phyloP scores from a whole-genome alignment of 2,797 vertebrate genomes.

The Harpagifer antarcticus region DNA sequence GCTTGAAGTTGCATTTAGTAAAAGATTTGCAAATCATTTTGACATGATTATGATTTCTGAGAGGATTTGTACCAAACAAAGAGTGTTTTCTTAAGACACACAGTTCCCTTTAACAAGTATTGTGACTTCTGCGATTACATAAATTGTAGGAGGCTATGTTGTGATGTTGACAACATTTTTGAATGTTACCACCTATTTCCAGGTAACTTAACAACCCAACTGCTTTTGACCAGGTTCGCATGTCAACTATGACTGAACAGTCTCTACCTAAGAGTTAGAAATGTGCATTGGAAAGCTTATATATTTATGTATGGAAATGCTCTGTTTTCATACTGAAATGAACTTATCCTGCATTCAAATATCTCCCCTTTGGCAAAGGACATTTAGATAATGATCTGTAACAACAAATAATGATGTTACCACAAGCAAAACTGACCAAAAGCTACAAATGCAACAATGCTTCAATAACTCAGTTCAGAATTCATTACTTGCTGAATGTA shows the following conservation, averaged over 20 bases:
- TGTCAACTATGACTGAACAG: not conserved
- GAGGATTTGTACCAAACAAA: too few relatives aligned
- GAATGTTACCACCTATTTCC: not conserved
- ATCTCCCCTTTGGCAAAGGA: not conserved
- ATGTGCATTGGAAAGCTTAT: not conserved
- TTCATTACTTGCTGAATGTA: not conserved
- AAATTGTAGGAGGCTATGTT: too few relatives aligned
- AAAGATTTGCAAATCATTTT: too few relatives aligned
- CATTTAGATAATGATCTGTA: slow-evolving; percentile 34
- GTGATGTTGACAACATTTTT: too few relatives aligned
- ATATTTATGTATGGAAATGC: not conserved
- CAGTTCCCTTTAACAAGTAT: too few relatives aligned
- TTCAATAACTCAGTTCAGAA: not conserved
- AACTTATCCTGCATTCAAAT: slow-evolving; percentile 25
- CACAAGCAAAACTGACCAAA: slow-evolving; percentile 17
- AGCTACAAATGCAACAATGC: not conserved
- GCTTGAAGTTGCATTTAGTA: too few relatives aligned
- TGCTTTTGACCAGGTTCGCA: not conserved
- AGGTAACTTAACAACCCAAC: not conserved
- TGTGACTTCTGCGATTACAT: too few relatives aligned
- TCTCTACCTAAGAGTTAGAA: not conserved
- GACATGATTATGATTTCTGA: too few relatives aligned
- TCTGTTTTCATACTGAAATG: not conserved
- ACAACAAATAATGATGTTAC: slow-evolving; percentile 29
- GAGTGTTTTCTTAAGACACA: too few relatives aligned